Percentiles rank a stretch among this genome's conserved stretches.
Evolutionary conservation across 1,140 invertebrate species (phyloP).

Genomic region (Apis laboriosa): DNA sequence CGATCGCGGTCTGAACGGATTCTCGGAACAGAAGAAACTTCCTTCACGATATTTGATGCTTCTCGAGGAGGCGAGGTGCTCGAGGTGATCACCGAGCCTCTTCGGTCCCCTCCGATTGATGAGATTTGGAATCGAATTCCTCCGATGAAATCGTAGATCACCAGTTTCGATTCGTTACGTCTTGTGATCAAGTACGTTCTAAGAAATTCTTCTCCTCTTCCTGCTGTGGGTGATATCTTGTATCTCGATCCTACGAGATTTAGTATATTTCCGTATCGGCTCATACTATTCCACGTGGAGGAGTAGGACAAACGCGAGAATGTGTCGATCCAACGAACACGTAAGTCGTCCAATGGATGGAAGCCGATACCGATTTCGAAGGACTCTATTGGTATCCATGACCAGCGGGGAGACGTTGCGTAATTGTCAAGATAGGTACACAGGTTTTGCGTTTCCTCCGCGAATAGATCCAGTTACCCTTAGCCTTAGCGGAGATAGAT

Average conservation of each 20-base stretch:
- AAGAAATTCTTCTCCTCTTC: slow-evolving; percentile 6
- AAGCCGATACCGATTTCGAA: neutral
- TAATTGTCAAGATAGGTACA: neutral
- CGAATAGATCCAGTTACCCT: slow-evolving; percentile 25
- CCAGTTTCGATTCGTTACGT: neutral
- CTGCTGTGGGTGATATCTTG: neutral
- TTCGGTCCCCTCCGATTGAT: slow-evolving; percentile 50
- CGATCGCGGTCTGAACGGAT: slow-evolving; percentile 54
- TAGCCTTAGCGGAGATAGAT: neutral
- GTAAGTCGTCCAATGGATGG: neutral
- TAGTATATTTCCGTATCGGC: no score
- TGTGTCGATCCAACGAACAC: no score
- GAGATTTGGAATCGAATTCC: slow-evolving; percentile 64
- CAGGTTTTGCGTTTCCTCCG: slow-evolving; percentile 6
- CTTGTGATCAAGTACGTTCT: no score
- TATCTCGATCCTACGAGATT: neutral
- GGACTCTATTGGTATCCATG: slow-evolving; percentile 28
- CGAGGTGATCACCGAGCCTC: slow-evolving; percentile 12
- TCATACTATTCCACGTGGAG: no score
- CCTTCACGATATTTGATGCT: slow-evolving; percentile 52
- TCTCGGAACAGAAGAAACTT: slow-evolving; percentile 68
- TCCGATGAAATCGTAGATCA: slow-evolving; percentile 73
- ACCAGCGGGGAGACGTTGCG: slow-evolving; percentile 8
- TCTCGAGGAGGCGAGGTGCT: neutral
- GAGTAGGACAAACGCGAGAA: no score